Conservation (phyloP, 2,888 invertebrate genomes). For the Meiosimyza decipiens region DNA sequence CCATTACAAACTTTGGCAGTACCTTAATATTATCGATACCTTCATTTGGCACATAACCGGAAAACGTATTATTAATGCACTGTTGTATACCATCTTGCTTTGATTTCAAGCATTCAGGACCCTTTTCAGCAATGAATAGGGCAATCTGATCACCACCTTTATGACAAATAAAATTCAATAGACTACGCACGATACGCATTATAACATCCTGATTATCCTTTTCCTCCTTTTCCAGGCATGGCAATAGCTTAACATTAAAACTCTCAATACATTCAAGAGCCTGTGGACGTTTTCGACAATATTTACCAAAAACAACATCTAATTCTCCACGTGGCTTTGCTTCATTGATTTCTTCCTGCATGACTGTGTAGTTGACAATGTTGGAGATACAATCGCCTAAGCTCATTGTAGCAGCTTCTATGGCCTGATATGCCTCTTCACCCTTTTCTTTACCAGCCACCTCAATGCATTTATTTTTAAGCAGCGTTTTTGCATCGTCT, state of each 20-base stretch:
- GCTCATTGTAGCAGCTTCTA: conserved; percentile 65
- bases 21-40: conserved; percentile 65
- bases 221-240: conserved; percentile 75
- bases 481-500: conserved; percentile 69
- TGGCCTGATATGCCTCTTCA: conserved; percentile 69
- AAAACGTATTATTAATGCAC: conserved; percentile 75
- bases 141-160: conserved; percentile 87
- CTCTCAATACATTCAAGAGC: conserved; percentile 70
- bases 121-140: conserved; percentile 84
- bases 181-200: conserved; percentile 75
- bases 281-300: conserved; percentile 72
- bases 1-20: conserved; percentile 73
- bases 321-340: conserved; percentile 78
- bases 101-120: conserved; percentile 77
- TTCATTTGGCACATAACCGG: conserved; percentile 68
- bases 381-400: conserved; percentile 71
- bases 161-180: conserved; percentile 79
- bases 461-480: conserved; percentile 76
- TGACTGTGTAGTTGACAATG: conserved; percentile 71
- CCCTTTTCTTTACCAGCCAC: conserved; percentile 69
- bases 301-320: conserved; percentile 78
- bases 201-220: conserved; percentile 72
- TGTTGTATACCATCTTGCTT: conserved; percentile 72
- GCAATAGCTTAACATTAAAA: conserved; percentile 70
- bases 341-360: conserved; percentile 75